Percentiles rank a stretch among this genome's conserved stretches.
Evolutionary conservation across 2,113 vertebrate genomes (phyloP).

Genomic region (Lagopus leucura): DNA sequence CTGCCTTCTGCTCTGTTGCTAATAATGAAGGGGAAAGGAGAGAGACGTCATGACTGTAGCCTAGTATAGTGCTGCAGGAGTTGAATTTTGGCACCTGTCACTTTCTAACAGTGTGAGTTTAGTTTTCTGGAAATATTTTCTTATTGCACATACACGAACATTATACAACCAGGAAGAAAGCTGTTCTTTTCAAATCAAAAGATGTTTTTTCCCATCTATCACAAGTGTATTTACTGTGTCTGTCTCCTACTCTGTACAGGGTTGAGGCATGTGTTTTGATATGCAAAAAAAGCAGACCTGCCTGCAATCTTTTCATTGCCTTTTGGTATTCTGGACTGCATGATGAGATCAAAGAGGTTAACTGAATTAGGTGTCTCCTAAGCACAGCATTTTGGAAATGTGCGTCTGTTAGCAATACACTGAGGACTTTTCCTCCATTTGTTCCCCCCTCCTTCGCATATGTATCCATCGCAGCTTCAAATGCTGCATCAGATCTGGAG

Average conservation of each 20-base stretch:
- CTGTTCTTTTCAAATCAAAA: not conserved
- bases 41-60: not conserved
- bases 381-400: not conserved
- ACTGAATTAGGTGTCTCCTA: conserved; percentile 17
- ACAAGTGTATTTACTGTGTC: not conserved
- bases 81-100: not conserved
- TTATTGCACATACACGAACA: not conserved
- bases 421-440: not conserved
- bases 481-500: conserved; percentile 4
- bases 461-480: conserved; percentile 21
- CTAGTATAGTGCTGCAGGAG: not conserved
- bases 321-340: not conserved
- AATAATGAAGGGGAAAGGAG: not conserved
- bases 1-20: not conserved
- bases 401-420: not conserved
- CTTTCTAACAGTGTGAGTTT: not conserved
- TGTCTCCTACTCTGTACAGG: not conserved
- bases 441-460: not conserved
- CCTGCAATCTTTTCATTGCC: conserved; percentile 5
- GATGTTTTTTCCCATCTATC: not conserved
- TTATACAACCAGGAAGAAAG: not conserved
- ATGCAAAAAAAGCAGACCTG: not conserved
- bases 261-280: not conserved
- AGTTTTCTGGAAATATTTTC: not conserved
- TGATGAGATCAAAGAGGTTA: conserved; percentile 47